phyloP scores from a whole-genome alignment of 2,113 vertebrate genomes.

The Cepphus grylle region DNA sequence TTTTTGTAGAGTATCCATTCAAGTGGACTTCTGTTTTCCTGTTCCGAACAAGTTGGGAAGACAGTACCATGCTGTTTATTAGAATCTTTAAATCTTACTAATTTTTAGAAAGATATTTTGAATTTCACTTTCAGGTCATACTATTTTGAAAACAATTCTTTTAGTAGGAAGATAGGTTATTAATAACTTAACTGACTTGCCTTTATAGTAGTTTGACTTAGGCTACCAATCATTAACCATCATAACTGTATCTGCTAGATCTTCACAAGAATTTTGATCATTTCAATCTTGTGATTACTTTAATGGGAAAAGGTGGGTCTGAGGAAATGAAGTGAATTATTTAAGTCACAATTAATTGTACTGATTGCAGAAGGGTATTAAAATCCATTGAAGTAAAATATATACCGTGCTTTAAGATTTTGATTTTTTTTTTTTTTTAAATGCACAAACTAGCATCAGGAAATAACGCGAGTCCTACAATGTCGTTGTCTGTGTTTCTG shows the following conservation, averaged over 20 bases:
- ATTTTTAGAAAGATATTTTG: neutral
- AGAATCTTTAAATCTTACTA: neutral
- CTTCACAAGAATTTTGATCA: neutral
- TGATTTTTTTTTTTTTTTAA: neutral
- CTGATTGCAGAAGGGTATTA: constrained; percentile 50
- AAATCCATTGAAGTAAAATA: constrained; percentile 2
- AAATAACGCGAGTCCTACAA: neutral
- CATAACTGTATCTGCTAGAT: neutral
- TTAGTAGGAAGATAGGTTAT: neutral
- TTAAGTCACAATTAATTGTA: constrained; percentile 49
- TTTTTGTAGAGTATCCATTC: neutral
- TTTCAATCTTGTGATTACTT: constrained; percentile 40
- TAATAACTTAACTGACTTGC: neutral
- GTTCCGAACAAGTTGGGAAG: neutral
- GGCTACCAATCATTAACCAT: neutral
- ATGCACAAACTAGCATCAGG: neutral
- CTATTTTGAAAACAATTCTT: neutral
- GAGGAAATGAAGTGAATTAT: constrained; percentile 16
- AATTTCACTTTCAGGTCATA: neutral
- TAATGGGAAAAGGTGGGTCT: constrained; percentile 5
- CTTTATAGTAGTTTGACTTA: neutral
- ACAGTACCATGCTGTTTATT: neutral
- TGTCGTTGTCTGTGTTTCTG: neutral
- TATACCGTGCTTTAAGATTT: neutral
- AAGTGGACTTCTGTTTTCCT: neutral